A percentile compares a stretch with the other conserved stretches of the same genome.
Evolutionary conservation across 1,140 invertebrate genomes (phyloP).

Genomic region (Odontomachus brunneus): DNA sequence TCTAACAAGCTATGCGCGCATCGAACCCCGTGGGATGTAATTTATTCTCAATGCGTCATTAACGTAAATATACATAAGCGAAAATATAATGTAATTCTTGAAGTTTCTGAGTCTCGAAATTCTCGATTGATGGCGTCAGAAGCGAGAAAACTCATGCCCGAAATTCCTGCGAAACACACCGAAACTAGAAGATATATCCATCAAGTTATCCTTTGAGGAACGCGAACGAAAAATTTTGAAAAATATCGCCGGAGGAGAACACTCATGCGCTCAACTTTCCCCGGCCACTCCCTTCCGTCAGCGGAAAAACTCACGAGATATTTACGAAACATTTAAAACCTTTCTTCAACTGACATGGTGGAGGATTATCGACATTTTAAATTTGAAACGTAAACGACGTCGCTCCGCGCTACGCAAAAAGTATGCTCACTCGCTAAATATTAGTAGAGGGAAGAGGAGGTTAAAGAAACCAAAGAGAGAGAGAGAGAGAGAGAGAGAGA

Average conservation of each 20-base stretch:
- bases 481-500: too few relatives aligned
- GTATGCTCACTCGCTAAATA: conserved; percentile 61
- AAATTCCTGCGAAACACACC: too few relatives aligned
- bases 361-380: conserved; percentile 48
- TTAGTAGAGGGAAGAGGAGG: conserved; percentile 39
- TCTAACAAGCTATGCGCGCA: neutral
- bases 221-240: neutral
- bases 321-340: conserved; percentile 29
- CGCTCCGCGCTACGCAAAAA: neutral
- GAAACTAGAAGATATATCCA: too few relatives aligned
- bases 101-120: too few relatives aligned
- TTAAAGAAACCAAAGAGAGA: conserved; percentile 24
- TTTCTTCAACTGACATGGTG: conserved; percentile 21
- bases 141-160: too few relatives aligned
- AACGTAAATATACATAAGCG: neutral
- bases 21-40: neutral
- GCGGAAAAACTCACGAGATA: conserved; percentile 11
- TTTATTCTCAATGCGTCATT: conserved; percentile 31
- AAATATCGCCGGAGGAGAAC: neutral
- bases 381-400: conserved; percentile 50
- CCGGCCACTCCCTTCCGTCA: neutral
- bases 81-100: neutral
- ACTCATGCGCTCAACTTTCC: neutral
- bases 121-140: too few relatives aligned
- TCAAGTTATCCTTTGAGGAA: too few relatives aligned